phyloP scores from a whole-genome alignment of 2,797 vertebrate species.

The Sebastes taczanowskii region DNA sequence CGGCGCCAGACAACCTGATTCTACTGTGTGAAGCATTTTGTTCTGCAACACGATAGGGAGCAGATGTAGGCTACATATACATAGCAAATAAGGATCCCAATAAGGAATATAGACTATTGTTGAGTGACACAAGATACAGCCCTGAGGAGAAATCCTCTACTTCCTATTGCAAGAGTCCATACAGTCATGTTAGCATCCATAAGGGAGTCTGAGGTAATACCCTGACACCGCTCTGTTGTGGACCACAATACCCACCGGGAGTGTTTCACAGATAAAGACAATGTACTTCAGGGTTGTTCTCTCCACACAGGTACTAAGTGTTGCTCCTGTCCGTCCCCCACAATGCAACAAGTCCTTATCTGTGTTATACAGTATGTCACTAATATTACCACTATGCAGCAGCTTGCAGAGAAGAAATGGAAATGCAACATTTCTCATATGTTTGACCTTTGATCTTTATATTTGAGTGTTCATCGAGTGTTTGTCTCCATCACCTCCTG shows the following conservation, averaged over 20 bases:
- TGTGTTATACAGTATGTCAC: not conserved
- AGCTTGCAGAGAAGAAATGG: not conserved
- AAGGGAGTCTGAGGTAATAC: not conserved
- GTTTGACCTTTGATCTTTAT: not conserved
- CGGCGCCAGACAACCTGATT: not conserved
- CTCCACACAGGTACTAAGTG: not conserved
- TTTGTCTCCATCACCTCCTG: slow-evolving; percentile 6
- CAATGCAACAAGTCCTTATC: not conserved
- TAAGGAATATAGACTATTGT: slow-evolving; percentile 10
- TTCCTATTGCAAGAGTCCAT: slow-evolving; percentile 1
- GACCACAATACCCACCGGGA: slow-evolving; percentile 5
- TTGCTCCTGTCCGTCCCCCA: not conserved
- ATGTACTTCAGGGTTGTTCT: not conserved
- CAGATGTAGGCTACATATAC: not conserved
- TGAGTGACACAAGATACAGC: slow-evolving; percentile 14
- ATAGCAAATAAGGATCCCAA: not conserved
- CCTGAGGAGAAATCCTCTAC: not conserved
- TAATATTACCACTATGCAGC: not conserved
- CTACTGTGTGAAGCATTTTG: not conserved
- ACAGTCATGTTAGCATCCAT: not conserved
- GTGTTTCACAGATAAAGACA: not conserved
- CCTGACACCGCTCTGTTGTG: not conserved
- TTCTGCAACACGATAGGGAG: slow-evolving; percentile 8
- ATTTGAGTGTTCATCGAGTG: not conserved
- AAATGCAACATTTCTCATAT: not conserved